Evolutionary conservation across 2,797 vertebrate genomes (phyloP), one percentile per base, ranked within the genome.

Genomic region (Scleropages formosus): DNA sequence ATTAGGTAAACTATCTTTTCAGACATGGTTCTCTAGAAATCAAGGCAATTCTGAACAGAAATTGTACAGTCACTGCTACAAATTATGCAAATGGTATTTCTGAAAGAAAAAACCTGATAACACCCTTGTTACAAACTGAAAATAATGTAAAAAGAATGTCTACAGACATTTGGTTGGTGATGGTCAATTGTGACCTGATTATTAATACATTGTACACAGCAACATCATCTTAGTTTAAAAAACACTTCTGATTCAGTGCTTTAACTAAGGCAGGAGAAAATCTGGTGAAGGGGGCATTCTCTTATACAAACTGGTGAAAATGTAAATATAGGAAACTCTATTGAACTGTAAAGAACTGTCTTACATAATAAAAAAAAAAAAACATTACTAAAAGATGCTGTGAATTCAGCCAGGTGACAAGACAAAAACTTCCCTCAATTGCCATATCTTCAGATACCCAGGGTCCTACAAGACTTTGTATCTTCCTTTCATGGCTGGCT

Each of bases 401-500:
- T 75, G 75, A 69, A 80, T 77, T 66, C 58, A 79, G 73, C 73
- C 47, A 66, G 65, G 82, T 76, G 82, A 78, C 72, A 22, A 73
- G 73, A 47, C 75, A 73, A 20, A 73, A 81, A 24, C 67, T 77
- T 51, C 47, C 56, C 76, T 51, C 15, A 65, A 0, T 66, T 78
- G 46, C 0, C 63, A 72, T 16, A 62, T 39, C 66, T 74, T 79
- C 68, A 0, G 18, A 61, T 26, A 47, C 27, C 39, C 0, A 65
- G 39, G 10, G 77, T 80, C 89, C 91, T 94, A 99, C 86, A 99
- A 86, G 83, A 99, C 98, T 90, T 99, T 99, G 93, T 99, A 99
- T 81, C 98, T 92, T 88, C 96, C 95, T 93, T 98, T 98, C 92
- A 95, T 98, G 75, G 96, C 96, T n/a, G 97, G 98, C 89, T 99